Base-by-base conservation (phyloP, 2,797 vertebrate species). In the Tenualosa ilisha region DNA sequence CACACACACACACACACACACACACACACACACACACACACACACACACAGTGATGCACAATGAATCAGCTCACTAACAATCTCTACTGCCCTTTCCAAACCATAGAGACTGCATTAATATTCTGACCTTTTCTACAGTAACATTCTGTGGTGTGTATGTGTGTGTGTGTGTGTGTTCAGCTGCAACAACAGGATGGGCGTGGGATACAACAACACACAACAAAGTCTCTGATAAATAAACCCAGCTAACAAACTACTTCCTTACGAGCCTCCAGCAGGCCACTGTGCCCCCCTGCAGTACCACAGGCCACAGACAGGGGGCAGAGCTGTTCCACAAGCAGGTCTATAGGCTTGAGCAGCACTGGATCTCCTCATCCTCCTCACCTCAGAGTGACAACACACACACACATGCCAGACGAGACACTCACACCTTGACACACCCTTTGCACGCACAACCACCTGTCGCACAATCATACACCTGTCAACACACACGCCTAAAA, bases 251-350 rank as follows among this genome's bases (percentile, higher is more conserved):
- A 87, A 61, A 79, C 53, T 53, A 54, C 82, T 85, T 85, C 51
- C 82, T 85, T 17, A 15, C 31, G 3, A 40, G 68, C 9, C 68
- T 43, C 31, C 5, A 75, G 12, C 31, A 26, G 68, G 31, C 68
- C 68, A 17, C 37, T 6, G 31, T 15, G 3, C 15, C 15, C 13
- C 13, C 8, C 83, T 91, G 92, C 91, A 94, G 87, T 91, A 87
- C 59, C 72, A 24, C 0, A 3, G 53, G 75, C 82, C 6, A 83
- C 89, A 89, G 88, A 84, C 82, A 93, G 94, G 89, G 90, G 94
- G 92, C 92, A 89, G 86, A 40, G 81, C 90, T 81, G 86, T 83
- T 86, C 87, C 85, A 89, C 86, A 13, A 24, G 88, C 86, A 87
- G n/a, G 13, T 12, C 49, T 15, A 81, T 0, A 65, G 20, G 54